These are phyloP conservation scores for Epistrophe grossulariae DNA, from an alignment of 2,888 invertebrate species.

Conservation along the genomic window DNA sequence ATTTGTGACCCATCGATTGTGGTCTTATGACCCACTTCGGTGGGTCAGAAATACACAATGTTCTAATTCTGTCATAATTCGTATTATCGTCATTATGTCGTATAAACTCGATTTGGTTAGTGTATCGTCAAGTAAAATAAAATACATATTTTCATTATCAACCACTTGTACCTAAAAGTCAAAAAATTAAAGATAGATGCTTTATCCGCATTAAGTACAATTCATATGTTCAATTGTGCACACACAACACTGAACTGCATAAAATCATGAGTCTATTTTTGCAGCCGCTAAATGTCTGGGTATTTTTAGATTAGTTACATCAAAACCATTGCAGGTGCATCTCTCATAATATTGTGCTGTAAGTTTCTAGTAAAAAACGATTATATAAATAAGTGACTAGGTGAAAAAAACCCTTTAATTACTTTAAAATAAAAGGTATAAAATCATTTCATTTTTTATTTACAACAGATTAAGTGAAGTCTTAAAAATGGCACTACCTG, in stretches of 20 bases:
- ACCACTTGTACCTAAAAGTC: background rate
- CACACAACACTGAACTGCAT: constrained; percentile 19
- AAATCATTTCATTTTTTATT: background rate
- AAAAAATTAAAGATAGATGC: background rate
- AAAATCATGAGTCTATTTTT: constrained; percentile 55
- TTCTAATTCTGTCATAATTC: too few species aligned
- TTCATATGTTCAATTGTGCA: background rate
- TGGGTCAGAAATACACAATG: too few species aligned
- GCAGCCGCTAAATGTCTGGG: constrained; percentile 21
- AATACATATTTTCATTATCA: too few species aligned
- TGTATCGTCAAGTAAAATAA: too few species aligned
- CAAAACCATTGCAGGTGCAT: constrained; percentile 61
- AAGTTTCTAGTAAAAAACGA: constrained; percentile 34
- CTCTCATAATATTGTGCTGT: constrained; percentile 38
- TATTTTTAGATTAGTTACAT: constrained; percentile 64
- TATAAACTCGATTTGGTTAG: too few species aligned
- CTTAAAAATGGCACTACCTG: constrained; percentile 82
- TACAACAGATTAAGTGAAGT: constrained; percentile 78
- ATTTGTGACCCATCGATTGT: too few species aligned
- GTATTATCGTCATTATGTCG: too few species aligned
- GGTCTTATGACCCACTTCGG: too few species aligned
- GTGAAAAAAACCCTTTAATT: background rate
- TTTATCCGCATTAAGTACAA: constrained; percentile 1
- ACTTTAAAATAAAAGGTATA: background rate
- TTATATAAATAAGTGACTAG: constrained; percentile 56